phyloP scores from a whole-genome alignment of 2,888 invertebrate genomes.

The Thysanoteuthis rhombus region DNA sequence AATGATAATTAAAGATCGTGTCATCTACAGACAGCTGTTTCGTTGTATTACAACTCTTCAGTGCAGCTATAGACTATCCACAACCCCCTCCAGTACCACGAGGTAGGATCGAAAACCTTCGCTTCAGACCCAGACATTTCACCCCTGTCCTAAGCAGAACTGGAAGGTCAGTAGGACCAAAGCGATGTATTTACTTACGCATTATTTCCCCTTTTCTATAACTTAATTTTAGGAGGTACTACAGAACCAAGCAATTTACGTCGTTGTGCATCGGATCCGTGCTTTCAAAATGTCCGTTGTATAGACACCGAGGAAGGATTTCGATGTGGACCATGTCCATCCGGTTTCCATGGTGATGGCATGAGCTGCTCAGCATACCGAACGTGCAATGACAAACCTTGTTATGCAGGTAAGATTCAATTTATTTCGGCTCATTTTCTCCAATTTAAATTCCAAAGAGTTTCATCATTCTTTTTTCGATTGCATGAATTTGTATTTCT shows the following conservation, averaged over 20 bases:
- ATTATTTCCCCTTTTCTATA: background rate
- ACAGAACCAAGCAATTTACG: constrained; percentile 15
- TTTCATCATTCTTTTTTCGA: too few species aligned
- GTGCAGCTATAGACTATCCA: too few species aligned
- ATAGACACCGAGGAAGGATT: constrained; percentile 55
- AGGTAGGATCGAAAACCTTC: too few species aligned
- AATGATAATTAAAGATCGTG: too few species aligned
- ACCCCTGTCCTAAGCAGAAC: too few species aligned
- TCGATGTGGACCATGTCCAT: constrained; percentile 77
- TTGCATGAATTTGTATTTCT: too few species aligned
- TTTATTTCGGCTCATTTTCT: background rate
- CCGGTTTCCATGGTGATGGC: constrained; percentile 81
- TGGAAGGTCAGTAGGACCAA: too few species aligned
- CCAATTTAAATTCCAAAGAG: background rate
- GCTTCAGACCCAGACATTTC: too few species aligned
- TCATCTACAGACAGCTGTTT: too few species aligned
- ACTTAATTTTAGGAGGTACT: background rate
- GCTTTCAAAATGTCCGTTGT: constrained; percentile 73
- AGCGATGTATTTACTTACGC: too few species aligned
- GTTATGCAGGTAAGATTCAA: constrained; percentile 54
- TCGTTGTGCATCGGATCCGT: constrained; percentile 77
- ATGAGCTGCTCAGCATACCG: constrained; percentile 71
- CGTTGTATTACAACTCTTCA: too few species aligned
- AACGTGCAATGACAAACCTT: constrained; percentile 59
- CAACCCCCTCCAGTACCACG: too few species aligned